These are phyloP conservation scores for Rhopalosiphum nymphaeae DNA, from an alignment of 2,888 invertebrate species.

Conservation along the genomic window DNA sequence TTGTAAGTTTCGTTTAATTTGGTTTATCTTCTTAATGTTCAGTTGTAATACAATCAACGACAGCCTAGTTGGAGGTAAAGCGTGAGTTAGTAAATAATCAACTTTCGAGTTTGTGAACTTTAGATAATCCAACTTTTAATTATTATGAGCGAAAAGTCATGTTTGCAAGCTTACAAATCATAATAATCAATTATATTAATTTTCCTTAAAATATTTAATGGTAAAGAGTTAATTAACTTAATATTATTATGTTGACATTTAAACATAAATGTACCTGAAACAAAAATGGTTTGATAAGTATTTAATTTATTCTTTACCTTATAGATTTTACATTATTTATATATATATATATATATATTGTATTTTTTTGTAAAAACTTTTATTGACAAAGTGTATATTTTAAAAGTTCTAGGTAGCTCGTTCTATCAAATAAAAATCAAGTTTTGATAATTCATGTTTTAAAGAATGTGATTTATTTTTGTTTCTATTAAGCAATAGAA, in stretches of 20 bases:
- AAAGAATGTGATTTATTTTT: too few relatives aligned
- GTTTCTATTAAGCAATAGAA: too few relatives aligned
- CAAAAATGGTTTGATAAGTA: not conserved
- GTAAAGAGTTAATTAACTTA: not conserved
- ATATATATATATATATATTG: too few relatives aligned
- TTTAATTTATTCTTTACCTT: not conserved
- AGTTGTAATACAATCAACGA: conserved; percentile 52
- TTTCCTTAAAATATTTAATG: not conserved
- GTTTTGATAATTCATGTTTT: too few relatives aligned
- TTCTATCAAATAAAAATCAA: not conserved
- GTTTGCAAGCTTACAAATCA: conserved; percentile 46
- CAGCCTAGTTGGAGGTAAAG: conserved; percentile 22
- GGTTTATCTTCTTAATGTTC: conserved; percentile 24
- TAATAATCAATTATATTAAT: conserved; percentile 60
- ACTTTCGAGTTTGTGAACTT: conserved; percentile 56
- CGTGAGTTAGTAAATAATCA: conserved; percentile 48
- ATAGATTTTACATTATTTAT: not conserved
- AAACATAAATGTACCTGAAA: conserved; percentile 21
- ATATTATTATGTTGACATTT: not conserved
- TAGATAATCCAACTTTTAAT: conserved; percentile 61
- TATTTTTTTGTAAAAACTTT: too few relatives aligned
- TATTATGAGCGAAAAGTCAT: conserved; percentile 60
- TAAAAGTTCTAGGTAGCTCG: not conserved
- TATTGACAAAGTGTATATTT: not conserved
- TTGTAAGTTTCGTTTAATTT: conserved; percentile 33